Base-by-base conservation (phyloP, 2,797 vertebrate genomes). In the Etheostoma nigrum region DNA sequence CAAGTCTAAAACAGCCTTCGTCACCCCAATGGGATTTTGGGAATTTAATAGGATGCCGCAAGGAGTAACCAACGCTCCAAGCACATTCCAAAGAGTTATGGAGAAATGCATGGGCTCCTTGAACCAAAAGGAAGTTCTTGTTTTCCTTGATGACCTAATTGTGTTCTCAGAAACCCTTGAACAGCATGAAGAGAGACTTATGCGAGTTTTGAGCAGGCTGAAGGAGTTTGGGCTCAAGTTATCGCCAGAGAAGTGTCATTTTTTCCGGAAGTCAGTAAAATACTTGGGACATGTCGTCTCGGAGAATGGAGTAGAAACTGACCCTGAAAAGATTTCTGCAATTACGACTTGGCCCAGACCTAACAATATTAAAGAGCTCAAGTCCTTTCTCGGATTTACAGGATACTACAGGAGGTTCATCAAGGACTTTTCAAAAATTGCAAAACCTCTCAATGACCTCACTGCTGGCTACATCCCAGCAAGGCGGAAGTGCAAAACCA, bases 281-380 rank as follows among this genome's bases (percentile, higher is more conserved):
- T 80, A 80, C 6, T 8, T 75, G 0, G 72, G 78, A 1, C 72
- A 75, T 14, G 11, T 75, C 3, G 53, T 80, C 3, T 75, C 60
- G 1, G 52, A 30, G 2, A 47, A 75, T 2, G 72, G 66, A 0
- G 53, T 80, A 0, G 59, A 59, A 3, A 80, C 73, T 1, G 67
- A 81, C 49, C 61, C 67, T 4, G 55, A 19, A 2, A 81, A 81
- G 12, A 55, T 76, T 0, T 4, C 27, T 1, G 42, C 79, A 2
- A 40, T 71, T 0, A 72, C 49, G 1, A 42, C 54, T 10, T 81
- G 79, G 72, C 73, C 73, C 1, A 15, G 6, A 3, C 79, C 67
- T 0, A 60, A 51, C 2, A 57, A 63, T 14, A 54, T 75, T 10
- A 49, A 21, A 2, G 30, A 67, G 25, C 13, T 79, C 1, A 59